Conservation (phyloP, 2,888 invertebrate genomes). For the Apodemia hepburni region DNA sequence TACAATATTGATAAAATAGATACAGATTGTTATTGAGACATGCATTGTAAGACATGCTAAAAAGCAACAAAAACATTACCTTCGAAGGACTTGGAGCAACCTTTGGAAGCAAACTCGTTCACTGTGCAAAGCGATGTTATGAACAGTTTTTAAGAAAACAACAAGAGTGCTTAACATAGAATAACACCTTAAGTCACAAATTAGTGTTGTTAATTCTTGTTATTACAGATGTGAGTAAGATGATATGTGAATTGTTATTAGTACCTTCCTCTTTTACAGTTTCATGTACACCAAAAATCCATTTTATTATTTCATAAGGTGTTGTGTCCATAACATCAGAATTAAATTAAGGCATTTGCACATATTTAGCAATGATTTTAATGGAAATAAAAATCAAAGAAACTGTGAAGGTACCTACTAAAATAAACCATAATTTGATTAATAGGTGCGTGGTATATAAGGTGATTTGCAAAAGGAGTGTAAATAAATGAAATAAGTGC, state of each 20-base stretch:
- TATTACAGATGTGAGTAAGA: not conserved
- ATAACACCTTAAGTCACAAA: conserved; percentile 32
- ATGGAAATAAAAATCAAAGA: conserved; percentile 5
- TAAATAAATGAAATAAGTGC: conserved; percentile 74
- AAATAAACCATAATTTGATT: conserved; percentile 47
- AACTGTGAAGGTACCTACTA: conserved; percentile 18
- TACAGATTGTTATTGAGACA: conserved; percentile 34
- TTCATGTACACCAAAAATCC: not conserved
- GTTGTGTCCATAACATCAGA: not conserved
- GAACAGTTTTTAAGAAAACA: conserved; percentile 44
- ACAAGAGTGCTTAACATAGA: conserved; percentile 16
- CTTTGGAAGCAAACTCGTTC: conserved; percentile 67
- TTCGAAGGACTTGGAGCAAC: conserved; percentile 60
- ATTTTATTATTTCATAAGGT: not conserved
- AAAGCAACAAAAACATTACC: conserved; percentile 77
- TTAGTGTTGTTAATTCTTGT: conserved; percentile 51
- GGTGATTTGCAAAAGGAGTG: conserved; percentile 46
- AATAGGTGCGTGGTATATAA: conserved; percentile 50
- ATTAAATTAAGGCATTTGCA: not conserved
- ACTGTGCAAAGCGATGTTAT: conserved; percentile 71
- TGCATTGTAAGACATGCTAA: conserved; percentile 60
- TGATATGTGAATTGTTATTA: conserved; percentile 8
- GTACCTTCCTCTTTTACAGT: not conserved
- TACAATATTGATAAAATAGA: conserved; percentile 20
- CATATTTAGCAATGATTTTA: not conserved